These are phyloP conservation scores for Eupsittula cactorum DNA, from an alignment of 2,113 vertebrate genomes.

Conservation along the genomic window DNA sequence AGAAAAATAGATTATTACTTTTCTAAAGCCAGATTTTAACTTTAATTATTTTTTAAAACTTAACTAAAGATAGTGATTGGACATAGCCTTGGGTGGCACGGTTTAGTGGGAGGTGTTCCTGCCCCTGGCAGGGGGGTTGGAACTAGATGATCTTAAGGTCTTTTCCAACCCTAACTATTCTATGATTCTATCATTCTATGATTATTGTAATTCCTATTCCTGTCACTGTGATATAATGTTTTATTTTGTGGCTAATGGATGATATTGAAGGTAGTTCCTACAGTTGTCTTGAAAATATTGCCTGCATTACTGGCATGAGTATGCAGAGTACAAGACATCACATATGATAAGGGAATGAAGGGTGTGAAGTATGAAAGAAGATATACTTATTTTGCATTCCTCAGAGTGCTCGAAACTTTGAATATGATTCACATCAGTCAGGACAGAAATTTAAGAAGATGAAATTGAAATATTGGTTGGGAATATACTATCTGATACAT, in stretches of 20 bases:
- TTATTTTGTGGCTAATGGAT: constrained; percentile 45
- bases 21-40: constrained; percentile 61
- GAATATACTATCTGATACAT: neutral
- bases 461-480: neutral
- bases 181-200: neutral
- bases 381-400: neutral
- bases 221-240: constrained; percentile 49
- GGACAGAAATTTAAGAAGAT: neutral
- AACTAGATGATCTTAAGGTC: too few species aligned
- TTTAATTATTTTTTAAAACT: constrained; percentile 65
- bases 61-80: constrained; percentile 38
- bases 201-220: constrained; percentile 34
- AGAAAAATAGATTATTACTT: constrained; percentile 55
- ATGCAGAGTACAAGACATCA: neutral
- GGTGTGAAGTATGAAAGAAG: neutral
- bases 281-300: constrained; percentile 13
- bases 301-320: neutral
- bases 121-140: too few species aligned
- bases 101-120: too few species aligned
- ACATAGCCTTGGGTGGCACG: too few species aligned
- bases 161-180: too few species aligned
- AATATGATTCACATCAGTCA: neutral
- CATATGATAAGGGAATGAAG: neutral
- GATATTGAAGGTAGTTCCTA: constrained; percentile 18
- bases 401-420: neutral